Conservation (phyloP, 2,888 invertebrate genomes). For the Chalcis sispes region DNA sequence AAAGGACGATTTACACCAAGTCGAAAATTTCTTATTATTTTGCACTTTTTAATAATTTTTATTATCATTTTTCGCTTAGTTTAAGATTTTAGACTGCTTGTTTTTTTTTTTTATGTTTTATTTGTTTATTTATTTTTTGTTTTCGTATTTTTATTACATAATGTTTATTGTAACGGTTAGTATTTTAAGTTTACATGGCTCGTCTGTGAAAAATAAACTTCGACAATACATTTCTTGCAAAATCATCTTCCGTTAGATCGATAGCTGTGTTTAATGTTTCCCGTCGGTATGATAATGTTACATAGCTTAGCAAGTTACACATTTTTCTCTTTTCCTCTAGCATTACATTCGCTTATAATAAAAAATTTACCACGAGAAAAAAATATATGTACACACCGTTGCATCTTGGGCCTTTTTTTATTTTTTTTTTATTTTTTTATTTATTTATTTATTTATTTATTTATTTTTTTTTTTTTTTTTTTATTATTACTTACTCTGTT, state of each 20-base stretch:
- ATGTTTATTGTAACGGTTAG: constrained; percentile 40
- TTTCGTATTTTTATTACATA: not conserved
- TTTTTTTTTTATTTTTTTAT: not conserved
- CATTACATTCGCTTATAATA: constrained; percentile 14
- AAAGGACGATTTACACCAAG: constrained; percentile 32
- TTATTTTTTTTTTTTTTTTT: not conserved
- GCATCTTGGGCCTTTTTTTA: not conserved
- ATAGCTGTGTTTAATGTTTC: not conserved
- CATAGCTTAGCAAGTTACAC: constrained; percentile 14
- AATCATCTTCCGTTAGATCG: constrained; percentile 1
- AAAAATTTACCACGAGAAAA: constrained; percentile 45
- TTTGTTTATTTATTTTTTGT: not conserved
- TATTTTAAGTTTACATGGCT: constrained; percentile 44
- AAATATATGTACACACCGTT: constrained; percentile 48
- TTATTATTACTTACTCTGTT: not conserved
- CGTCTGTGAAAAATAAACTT: constrained; percentile 67
- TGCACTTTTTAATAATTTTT: too few species aligned
- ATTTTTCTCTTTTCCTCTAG: not conserved
- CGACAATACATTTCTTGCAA: constrained; percentile 31
- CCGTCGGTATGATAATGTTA: not conserved
- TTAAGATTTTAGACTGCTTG: constrained; percentile 12
- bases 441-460: not conserved
- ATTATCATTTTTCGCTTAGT: not conserved
- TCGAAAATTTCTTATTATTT: not conserved
- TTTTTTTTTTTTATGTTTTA: too few species aligned